Evolutionary conservation across 2,888 invertebrate genomes (phyloP), one percentile per base, ranked within the genome.

Genomic region (Frankliniella intonsa): DNA sequence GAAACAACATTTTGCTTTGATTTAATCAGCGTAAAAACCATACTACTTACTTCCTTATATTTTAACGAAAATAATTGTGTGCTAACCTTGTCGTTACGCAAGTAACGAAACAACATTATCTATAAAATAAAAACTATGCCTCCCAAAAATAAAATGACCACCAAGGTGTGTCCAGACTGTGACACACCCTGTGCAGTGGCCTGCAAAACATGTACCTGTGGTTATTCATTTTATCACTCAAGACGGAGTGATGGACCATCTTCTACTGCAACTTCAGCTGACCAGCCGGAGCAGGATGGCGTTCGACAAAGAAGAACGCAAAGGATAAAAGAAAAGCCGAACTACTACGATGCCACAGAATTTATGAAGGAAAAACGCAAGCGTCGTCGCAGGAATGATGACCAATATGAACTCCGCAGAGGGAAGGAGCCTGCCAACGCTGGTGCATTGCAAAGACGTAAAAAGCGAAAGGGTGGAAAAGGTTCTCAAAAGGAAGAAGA

Each of bases 281-380:
- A 76, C 11, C 69, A 76, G 19, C 14, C 55, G 25, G 69, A 76
- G 25, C 69, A 76, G 69, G 69, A 76, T 8, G 69, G 69, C 0
- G 69, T 76, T 12, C 22, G 69, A 12, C 69, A 76, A 25, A n/a
- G 69, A n/a, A 76, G 69, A 22, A 76, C 69, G 9, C 69, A 76
- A 25, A 22, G 69, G 69, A 76, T 76, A n/a, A 76, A 76, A 25
- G 69, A 76, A 25, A 76, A 76, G 25, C 69, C 69, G 11, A 76
- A 76, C 25, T 76, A 76, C 25, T 76, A 76, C 25, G 69, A 76
- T 25, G 69, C 69, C 25, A 76, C 69, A 9, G 69, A 76, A 22
- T 76, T 76, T 12, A 76, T 76, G 69, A 76, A 76, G 69, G 69
- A 76, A 12, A 76, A 76, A 25, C 69, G 69, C 9, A 76, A 76